phyloP scores from a whole-genome alignment of 2,888 invertebrate species.

The Caenorhabditis panamensis region DNA sequence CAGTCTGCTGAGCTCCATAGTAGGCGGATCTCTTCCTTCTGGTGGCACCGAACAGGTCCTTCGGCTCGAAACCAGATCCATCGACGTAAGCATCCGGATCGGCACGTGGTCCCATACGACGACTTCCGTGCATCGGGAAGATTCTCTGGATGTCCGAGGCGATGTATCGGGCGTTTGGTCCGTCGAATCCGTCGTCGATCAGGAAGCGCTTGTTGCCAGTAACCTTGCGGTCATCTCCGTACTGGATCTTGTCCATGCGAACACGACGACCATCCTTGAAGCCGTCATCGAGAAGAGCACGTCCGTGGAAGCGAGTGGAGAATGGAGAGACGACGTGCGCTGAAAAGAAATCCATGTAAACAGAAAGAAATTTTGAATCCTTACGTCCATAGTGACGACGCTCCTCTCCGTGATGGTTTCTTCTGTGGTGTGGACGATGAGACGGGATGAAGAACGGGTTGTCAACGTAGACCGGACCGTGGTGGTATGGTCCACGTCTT shows the following conservation, averaged over 20 bases:
- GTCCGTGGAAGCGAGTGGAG: conserved; percentile 25
- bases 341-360: conserved; percentile 21
- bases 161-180: conserved; percentile 29
- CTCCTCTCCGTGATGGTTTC: conserved; percentile 16
- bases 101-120: conserved; percentile 37
- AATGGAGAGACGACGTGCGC: conserved; percentile 46
- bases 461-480: conserved; percentile 11
- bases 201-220: conserved; percentile 34
- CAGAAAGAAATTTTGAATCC: background rate
- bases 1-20: conserved; percentile 34
- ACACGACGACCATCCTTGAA: conserved; percentile 47
- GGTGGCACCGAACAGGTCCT: conserved; percentile 50
- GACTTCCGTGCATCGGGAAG: conserved; percentile 38
- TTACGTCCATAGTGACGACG: conserved; percentile 31
- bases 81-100: conserved; percentile 51
- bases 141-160: conserved; percentile 22
- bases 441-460: conserved; percentile 58
- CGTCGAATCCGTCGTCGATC: conserved; percentile 48
- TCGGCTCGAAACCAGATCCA: conserved; percentile 43
- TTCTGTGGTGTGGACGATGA: conserved; percentile 10
- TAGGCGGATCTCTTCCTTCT: conserved; percentile 45
- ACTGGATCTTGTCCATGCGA: conserved; percentile 31
- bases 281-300: conserved; percentile 42
- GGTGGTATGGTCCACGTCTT: conserved; percentile 26
- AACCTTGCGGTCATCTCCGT: conserved; percentile 27